Conservation (phyloP, 1,140 invertebrate genomes). For the Archivesica marissinica region DNA sequence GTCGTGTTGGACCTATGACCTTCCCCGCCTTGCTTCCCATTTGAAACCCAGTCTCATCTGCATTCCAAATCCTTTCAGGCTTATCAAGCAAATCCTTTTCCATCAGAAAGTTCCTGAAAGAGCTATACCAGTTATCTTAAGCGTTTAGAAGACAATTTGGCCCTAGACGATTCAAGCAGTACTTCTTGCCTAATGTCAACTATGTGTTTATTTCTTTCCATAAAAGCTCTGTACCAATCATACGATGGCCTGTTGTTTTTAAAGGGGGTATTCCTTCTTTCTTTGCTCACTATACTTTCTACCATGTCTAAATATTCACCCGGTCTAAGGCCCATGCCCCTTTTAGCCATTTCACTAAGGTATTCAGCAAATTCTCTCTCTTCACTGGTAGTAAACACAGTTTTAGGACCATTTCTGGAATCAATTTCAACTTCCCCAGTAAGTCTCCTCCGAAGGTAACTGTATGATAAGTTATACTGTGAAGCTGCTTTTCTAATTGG, state of each 20-base stretch:
- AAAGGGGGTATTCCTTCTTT: constrained; percentile 45
- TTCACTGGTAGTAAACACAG: constrained; percentile 39
- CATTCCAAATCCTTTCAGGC: constrained; percentile 55
- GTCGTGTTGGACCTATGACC: constrained; percentile 14
- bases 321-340: constrained; percentile 62
- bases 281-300: constrained; percentile 22
- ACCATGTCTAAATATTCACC: constrained; percentile 42
- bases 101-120: constrained; percentile 18
- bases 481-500: constrained; percentile 2
- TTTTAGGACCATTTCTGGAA: constrained; percentile 11
- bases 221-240: constrained; percentile 52
- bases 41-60: constrained; percentile 43
- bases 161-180: constrained; percentile 41
- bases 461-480: constrained; percentile 14
- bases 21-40: constrained; percentile 45
- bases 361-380: constrained; percentile 53
- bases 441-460: constrained; percentile 24
- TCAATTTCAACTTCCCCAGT: constrained; percentile 15
- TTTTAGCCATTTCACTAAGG: constrained; percentile 55
- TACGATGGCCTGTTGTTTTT: constrained; percentile 29
- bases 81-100: constrained; percentile 36
- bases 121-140: constrained; percentile 18
- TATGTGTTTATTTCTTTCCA: constrained; percentile 9
- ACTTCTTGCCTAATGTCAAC: constrained; percentile 35
- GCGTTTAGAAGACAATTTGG: neutral